These are phyloP conservation scores for Drosophila fulvimacula DNA, from an alignment of 2,888 invertebrate genomes.

Conservation along the genomic window DNA sequence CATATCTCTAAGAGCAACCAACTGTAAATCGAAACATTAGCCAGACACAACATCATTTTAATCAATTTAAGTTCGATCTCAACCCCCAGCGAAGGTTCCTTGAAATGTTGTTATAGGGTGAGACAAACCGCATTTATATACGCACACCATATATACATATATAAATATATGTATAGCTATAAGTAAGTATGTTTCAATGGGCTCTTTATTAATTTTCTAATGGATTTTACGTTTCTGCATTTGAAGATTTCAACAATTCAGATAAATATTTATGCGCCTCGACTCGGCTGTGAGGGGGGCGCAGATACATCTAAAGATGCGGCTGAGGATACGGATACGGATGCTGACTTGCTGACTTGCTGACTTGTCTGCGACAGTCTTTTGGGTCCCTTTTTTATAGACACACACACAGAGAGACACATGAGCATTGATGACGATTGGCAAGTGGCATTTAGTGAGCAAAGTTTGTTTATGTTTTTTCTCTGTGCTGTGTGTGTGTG, in stretches of 20 bases:
- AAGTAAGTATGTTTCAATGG: slow-evolving; percentile 26
- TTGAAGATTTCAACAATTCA: slow-evolving; percentile 74
- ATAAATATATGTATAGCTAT: slow-evolving; percentile 21
- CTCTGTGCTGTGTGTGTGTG: slow-evolving; percentile 3
- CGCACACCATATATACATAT: slow-evolving; percentile 14
- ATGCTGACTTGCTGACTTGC: slow-evolving; percentile 60
- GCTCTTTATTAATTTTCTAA: slow-evolving; percentile 83
- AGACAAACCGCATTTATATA: slow-evolving; percentile 71
- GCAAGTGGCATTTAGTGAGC: slow-evolving; percentile 80
- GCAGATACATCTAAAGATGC: slow-evolving; percentile 41
- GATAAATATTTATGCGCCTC: slow-evolving; percentile 73
- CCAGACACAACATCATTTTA: slow-evolving; percentile 58
- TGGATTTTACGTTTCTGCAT: slow-evolving; percentile 79
- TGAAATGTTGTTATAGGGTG: slow-evolving; percentile 28
- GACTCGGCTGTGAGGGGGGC: slow-evolving; percentile 24
- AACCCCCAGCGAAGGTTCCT: slow-evolving; percentile 31
- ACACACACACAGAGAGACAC: slow-evolving; percentile 41
- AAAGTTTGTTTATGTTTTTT: slow-evolving; percentile 74
- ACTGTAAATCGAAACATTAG: slow-evolving; percentile 29
- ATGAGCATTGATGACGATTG: slow-evolving; percentile 79
- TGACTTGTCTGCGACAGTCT: slow-evolving; percentile 40
- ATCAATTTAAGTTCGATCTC: slow-evolving; percentile 70
- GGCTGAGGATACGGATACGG: slow-evolving; percentile 44
- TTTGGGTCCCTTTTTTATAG: slow-evolving; percentile 68
- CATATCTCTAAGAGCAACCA: background rate